Percentiles rank a stretch among this genome's conserved stretches.
Evolutionary conservation across 1,140 invertebrate genomes (phyloP).

Genomic region (Nixonia krombeini): DNA sequence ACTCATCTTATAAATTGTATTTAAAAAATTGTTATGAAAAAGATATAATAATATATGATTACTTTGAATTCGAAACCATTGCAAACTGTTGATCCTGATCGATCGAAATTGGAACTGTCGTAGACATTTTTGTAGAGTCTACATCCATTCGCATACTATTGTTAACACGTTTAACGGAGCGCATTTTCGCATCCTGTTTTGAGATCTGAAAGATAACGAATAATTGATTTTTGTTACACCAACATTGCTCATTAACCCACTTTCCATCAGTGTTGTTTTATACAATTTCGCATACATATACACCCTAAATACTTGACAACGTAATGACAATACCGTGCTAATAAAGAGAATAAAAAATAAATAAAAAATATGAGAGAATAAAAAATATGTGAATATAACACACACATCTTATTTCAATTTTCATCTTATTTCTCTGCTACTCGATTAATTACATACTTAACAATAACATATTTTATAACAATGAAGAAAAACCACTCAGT

Average conservation of each 20-base stretch:
- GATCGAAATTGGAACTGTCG: not conserved
- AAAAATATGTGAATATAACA: no score
- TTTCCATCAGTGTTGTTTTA: no score
- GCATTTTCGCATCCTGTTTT: constrained; percentile 5
- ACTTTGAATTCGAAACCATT: constrained; percentile 14
- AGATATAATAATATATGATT: constrained; percentile 21
- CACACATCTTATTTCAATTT: no score
- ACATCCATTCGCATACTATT: constrained; percentile 10
- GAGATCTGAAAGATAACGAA: constrained; percentile 12
- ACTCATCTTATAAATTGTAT: constrained; percentile 4
- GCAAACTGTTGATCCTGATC: constrained; percentile 7
- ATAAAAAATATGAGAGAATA: no score
- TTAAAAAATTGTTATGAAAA: not conserved
- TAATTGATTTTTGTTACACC: not conserved
- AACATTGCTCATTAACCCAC: not conserved
- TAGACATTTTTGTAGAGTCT: not conserved
- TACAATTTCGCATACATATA: no score
- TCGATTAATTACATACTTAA: no score
- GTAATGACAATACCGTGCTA: no score
- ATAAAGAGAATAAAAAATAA: no score
- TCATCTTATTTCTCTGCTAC: no score
- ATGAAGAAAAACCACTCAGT: no score
- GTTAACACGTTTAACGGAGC: not conserved
- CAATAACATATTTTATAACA: no score
- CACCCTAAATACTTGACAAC: no score